phyloP scores from a whole-genome alignment of 37 sponge, comb jelly and placozoan genomes.

The Aplysina aerophoba region DNA sequence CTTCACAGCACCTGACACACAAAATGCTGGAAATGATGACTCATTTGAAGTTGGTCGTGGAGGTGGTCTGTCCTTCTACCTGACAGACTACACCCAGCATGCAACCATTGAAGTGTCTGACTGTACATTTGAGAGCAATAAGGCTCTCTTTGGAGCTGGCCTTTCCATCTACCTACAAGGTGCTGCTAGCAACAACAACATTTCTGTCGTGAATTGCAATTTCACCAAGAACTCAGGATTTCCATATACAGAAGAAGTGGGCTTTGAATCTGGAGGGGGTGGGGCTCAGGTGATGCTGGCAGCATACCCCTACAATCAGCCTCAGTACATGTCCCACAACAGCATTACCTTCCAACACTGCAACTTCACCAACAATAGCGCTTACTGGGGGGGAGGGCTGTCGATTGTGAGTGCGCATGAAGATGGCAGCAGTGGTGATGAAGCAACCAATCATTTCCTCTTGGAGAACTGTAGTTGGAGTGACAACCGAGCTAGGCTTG shows the following conservation, averaged over 20 bases:
- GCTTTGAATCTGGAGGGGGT: slow-evolving; percentile 20
- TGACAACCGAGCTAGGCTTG: slow-evolving; percentile 10
- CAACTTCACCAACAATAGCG: not conserved
- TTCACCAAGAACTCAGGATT: not conserved
- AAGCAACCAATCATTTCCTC: not conserved
- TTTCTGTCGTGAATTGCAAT: not conserved
- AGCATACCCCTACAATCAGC: not conserved
- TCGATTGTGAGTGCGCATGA: slow-evolving; percentile 6
- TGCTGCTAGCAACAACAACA: not conserved
- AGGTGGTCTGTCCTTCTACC: not conserved
- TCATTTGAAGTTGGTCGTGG: not conserved
- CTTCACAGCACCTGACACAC: not conserved
- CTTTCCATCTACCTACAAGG: not conserved
- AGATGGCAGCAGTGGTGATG: not conserved
- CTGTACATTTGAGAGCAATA: slow-evolving; percentile 10
- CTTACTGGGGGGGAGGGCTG: slow-evolving; percentile 24
- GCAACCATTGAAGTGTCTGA: not conserved
- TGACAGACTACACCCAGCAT: not conserved
- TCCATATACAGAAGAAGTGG: slow-evolving; percentile 3
- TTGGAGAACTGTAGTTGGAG: not conserved
- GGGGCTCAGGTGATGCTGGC: slow-evolving; percentile 22
- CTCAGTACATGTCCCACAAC: not conserved
- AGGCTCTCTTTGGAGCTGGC: slow-evolving; percentile 14
- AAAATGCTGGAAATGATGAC: not conserved
- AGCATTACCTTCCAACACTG: not conserved